Evolutionary conservation across 2,113 vertebrate genomes (phyloP).

Genomic region (Echinops telfairi): DNA sequence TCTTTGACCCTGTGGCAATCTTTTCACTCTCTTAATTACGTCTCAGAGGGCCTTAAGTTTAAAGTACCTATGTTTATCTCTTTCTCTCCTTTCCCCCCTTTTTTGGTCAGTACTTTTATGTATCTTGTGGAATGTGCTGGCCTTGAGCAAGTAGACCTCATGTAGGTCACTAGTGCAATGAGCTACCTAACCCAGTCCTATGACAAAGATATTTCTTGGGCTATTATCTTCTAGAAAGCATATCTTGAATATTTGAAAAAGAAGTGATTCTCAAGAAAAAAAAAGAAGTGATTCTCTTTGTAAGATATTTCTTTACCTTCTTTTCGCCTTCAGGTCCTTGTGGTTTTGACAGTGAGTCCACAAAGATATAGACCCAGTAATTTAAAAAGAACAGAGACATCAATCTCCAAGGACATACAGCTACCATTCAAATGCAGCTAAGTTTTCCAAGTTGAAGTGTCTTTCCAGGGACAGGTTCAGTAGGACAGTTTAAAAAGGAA

Average conservation of each 20-base stretch:
- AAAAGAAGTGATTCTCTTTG: constrained; percentile 13
- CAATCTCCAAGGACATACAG: background rate
- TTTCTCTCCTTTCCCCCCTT: too few relatives aligned
- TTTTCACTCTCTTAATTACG: too few relatives aligned
- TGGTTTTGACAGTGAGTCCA: background rate
- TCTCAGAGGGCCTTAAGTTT: too few relatives aligned
- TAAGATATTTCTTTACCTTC: constrained; percentile 11
- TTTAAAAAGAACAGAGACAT: constrained; percentile 50
- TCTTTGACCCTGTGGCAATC: too few relatives aligned
- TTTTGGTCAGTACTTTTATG: background rate
- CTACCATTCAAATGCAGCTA: constrained; percentile 30
- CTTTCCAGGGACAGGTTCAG: background rate
- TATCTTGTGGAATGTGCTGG: background rate
- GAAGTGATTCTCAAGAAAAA: background rate
- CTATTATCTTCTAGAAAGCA: background rate
- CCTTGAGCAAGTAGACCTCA: background rate
- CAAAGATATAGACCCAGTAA: background rate
- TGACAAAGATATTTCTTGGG: background rate
- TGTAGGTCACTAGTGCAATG: constrained; percentile 17
- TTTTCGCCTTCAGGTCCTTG: constrained; percentile 46
- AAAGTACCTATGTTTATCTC: too few relatives aligned
- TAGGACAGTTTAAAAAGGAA: constrained; percentile 12
- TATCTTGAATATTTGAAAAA: constrained; percentile 1
- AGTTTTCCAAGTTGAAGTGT: constrained; percentile 45
- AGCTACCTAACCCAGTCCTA: background rate